phyloP scores from a whole-genome alignment of 2,797 vertebrate genomes.

The Hyperoplus immaculatus region DNA sequence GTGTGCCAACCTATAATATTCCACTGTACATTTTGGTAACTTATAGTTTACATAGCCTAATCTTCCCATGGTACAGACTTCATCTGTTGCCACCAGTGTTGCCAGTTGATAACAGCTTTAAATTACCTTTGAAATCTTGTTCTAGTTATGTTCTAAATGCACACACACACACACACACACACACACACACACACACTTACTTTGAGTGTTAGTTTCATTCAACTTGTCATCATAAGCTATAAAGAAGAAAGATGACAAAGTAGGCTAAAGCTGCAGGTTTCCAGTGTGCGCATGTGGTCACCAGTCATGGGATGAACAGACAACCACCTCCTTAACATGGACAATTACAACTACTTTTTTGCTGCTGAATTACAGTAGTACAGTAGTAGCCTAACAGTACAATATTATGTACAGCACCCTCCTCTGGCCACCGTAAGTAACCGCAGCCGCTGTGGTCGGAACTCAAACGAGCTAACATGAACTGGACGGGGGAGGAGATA shows the following conservation, averaged over 20 bases:
- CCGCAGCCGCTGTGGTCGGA: not conserved
- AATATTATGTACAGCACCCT: slow-evolving; percentile 34
- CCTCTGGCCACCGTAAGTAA: not conserved
- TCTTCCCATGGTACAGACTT: not conserved
- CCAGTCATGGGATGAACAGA: not conserved
- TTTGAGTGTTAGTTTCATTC: not conserved
- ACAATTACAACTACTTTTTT: not conserved
- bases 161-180: too few species aligned
- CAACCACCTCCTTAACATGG: not conserved
- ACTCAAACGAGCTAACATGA: slow-evolving; percentile 49
- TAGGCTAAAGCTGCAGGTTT: not conserved
- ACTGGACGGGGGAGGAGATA: slow-evolving; percentile 24
- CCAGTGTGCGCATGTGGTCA: not conserved
- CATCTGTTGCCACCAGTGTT: not conserved
- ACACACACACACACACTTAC: too few species aligned
- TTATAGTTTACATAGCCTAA: not conserved
- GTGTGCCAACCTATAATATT: not conserved
- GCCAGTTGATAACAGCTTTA: not conserved
- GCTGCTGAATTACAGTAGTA: not conserved
- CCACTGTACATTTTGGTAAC: not conserved
- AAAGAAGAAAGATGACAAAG: not conserved
- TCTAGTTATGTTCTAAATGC: too few species aligned
- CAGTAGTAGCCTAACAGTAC: too few species aligned
- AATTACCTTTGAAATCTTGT: not conserved
- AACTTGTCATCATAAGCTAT: not conserved